These are phyloP conservation scores for Furcula furcula DNA, from an alignment of 2,888 invertebrate species.

Conservation along the genomic window DNA sequence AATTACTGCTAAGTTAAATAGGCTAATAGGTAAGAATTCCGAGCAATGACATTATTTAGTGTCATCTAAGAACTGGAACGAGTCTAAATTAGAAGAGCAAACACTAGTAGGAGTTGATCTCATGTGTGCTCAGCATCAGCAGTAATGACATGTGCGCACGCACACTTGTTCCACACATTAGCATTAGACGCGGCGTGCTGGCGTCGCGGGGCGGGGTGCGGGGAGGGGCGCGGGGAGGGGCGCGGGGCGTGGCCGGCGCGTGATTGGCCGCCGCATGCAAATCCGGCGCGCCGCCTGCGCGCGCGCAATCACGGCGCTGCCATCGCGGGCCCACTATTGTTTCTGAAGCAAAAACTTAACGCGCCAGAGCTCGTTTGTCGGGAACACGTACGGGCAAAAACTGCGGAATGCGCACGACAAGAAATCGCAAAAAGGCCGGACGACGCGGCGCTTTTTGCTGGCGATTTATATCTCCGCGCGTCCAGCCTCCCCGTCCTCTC, in stretches of 20 bases:
- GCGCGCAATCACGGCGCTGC: constrained; percentile 51
- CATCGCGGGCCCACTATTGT: constrained; percentile 55
- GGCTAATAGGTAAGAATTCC: no score
- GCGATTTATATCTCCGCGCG: constrained; percentile 58
- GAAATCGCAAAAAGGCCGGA: constrained; percentile 64
- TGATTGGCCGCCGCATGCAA: constrained; percentile 69
- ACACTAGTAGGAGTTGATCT: no score
- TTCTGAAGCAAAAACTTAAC: constrained; percentile 49
- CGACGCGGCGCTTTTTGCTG: constrained; percentile 60
- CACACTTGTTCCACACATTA: constrained; percentile 21
- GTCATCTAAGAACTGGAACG: no score
- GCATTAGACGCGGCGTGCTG: constrained; percentile 22
- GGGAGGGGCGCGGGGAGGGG: constrained; percentile 16
- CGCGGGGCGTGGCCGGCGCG: constrained; percentile 43
- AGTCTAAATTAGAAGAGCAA: no score
- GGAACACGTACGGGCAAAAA: constrained; percentile 63
- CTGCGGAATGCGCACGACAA: constrained; percentile 68
- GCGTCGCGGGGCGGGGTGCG: constrained; percentile 20
- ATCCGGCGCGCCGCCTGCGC: constrained; percentile 59
- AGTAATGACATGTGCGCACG: constrained; percentile 3
- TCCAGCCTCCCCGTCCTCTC: constrained; percentile 8
- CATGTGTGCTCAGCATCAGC: background rate
- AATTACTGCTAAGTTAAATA: no score
- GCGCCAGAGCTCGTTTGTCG: constrained; percentile 56
- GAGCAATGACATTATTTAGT: no score